phyloP scores from a whole-genome alignment of 92 coral and sea anemone species.

The Hydrozoanthus gracilis region DNA sequence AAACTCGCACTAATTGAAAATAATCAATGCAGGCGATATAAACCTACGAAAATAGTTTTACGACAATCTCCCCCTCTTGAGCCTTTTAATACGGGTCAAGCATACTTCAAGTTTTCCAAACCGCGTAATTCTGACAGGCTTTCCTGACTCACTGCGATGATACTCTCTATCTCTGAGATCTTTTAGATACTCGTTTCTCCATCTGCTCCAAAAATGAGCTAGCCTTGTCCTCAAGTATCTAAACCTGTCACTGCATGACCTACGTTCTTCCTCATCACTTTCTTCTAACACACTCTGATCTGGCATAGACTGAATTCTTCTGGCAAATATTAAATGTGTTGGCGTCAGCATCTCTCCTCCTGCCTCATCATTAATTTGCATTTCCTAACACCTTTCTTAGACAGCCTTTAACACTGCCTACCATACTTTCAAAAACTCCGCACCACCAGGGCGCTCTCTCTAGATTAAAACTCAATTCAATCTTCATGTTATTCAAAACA shows the following conservation, averaged over 20 bases:
- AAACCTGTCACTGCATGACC: constrained; percentile 8
- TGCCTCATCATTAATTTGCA: constrained; percentile 29
- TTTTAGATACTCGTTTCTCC: constrained; percentile 52
- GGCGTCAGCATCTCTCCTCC: not conserved
- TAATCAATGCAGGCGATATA: too few relatives aligned
- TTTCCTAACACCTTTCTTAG: constrained; percentile 11
- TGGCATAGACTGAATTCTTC: not conserved
- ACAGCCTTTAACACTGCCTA: constrained; percentile 32
- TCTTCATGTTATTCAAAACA: too few relatives aligned
- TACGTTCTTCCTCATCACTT: constrained; percentile 32
- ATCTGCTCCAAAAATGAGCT: too few relatives aligned
- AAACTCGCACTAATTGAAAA: too few relatives aligned
- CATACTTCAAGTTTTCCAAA: too few relatives aligned
- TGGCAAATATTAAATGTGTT: not conserved
- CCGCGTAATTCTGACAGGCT: too few relatives aligned
- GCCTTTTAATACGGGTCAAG: too few relatives aligned
- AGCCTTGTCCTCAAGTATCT: too few relatives aligned
- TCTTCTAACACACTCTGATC: not conserved
- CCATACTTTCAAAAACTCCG: not conserved
- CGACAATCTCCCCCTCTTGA: too few relatives aligned
- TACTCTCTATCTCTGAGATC: constrained; percentile 35
- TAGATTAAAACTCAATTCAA: not conserved
- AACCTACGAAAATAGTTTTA: too few relatives aligned
- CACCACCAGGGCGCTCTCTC: too few relatives aligned
- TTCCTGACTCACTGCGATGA: too few relatives aligned